These are phyloP conservation scores for Coregonus clupeaformis DNA, from an alignment of 2,113 vertebrate genomes.

Conservation along the genomic window DNA sequence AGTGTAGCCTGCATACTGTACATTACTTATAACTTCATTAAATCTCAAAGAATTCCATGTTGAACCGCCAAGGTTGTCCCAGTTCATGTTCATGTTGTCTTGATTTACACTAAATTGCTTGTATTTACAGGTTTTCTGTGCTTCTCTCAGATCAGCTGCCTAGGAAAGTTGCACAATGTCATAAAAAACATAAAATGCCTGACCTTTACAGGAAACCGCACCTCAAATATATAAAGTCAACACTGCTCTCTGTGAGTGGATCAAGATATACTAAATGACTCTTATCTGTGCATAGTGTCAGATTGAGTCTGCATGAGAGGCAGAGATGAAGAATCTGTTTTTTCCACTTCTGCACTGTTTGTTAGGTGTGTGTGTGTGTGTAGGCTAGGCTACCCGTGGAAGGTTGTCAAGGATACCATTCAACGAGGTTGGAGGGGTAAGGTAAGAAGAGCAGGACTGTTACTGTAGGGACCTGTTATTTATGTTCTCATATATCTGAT, in stretches of 20 bases:
- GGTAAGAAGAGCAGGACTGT: background rate
- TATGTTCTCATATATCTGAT: constrained; percentile 1
- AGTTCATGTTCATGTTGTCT: background rate
- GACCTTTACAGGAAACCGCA: background rate
- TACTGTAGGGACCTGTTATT: constrained; percentile 1
- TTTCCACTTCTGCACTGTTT: background rate
- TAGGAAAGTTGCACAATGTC: background rate
- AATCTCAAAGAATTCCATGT: background rate
- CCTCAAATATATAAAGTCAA: background rate
- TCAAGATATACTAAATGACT: too few species aligned
- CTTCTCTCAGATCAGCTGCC: background rate
- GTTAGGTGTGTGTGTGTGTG: constrained; percentile 1
- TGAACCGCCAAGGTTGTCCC: too few species aligned
- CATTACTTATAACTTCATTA: too few species aligned
- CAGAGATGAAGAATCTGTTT: background rate
- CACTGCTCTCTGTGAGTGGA: background rate
- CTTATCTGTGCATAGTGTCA: too few species aligned
- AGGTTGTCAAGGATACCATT: constrained; percentile 21
- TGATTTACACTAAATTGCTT: background rate
- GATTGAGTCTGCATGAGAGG: background rate
- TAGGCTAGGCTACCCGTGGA: background rate
- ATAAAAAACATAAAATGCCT: background rate
- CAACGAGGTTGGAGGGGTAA: background rate
- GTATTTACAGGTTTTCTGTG: background rate
- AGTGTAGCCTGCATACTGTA: too few species aligned